Evolutionary conservation across 1,140 invertebrate species (phyloP), one percentile per base, ranked within the genome.

Genomic region (Drosophila trapezifrons): DNA sequence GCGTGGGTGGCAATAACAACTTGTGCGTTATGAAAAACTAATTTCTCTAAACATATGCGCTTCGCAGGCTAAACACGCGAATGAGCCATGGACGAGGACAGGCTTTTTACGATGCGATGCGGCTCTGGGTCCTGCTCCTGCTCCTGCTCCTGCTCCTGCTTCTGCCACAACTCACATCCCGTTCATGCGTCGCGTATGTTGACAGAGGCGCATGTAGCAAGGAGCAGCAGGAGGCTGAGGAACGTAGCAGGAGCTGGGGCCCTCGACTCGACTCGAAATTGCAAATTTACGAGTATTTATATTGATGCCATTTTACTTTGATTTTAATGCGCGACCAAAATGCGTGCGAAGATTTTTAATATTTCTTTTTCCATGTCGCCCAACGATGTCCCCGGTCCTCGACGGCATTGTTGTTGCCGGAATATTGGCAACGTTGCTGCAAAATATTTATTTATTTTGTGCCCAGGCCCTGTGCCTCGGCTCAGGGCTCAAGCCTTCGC

Each of bases 1-100:
- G 79, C 38, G 67, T 57, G 76, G 45, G 58, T 70, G 79, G 84
- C 80, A 89, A 89, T 89, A 89, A 83, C 86, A 90, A 90, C 89
- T 90, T 90, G 80, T 84, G 89, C 83, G 89, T 91, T 91, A 90
- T 90, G 89, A 83, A 86, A 90, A 90, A 90, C 89, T 90, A 90
- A 90, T 90, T 90, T 90, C 89, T 90, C 89, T 90, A 90, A 90
- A 90, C 89, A 90, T 90, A 90, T 90, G 89, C 83, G 84, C 77
- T 86, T 87, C 72, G 65, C 69, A 79, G 72, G 83, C 65, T 76
- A 78, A 78, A 64, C 75, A 77, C 70, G 57, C 64, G 47, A 71
- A 71, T 46, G 51, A 73, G 45, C 56, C 52, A 38, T 18, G 54
- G 40, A 35, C 29, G 37, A 25, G 32, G 25, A 57, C 40, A 25